Base-by-base conservation (phyloP, 2,113 vertebrate genomes). In the Nerophis ophidion region DNA sequence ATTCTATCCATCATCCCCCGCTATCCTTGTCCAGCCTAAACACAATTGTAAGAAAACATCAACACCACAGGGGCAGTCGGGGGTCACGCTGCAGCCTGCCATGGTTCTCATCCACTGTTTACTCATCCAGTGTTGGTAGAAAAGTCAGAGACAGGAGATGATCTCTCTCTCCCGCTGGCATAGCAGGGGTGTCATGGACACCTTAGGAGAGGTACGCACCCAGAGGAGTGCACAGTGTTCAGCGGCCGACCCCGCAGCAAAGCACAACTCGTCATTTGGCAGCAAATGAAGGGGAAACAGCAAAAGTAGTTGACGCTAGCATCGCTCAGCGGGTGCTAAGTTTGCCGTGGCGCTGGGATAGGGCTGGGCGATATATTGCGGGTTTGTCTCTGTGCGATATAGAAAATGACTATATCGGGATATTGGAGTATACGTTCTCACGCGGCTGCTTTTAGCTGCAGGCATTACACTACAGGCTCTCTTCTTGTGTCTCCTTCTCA, bases 281-380 rank as follows among this genome's bases (percentile, higher is more conserved):
- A 86, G 81, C 71, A 84, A 86, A 87, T 82, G 81, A 86, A 86
- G 83, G 77, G 74, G 74, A 81, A 83, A 69, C 75, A 80, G 75
- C 64, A 6, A 66, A 68, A 79, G 80, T 74, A 44, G 72, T 84
- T 80, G 59, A 65, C 70, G 79, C 75, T 73, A 19, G 66, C 67
- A 15, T 76, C 78, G 69, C 59, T 66, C 57, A n/a, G 53, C 48
- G 72, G 65, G 66, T 65, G 15, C 70, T 54, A 65, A 72, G 66
- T 68, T 70, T 51, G 72, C 65, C 70, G 4, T 17, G 49, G 65
- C 6, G 11, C 9, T 11, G 3, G 75, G 75, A 82, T 82, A 86
- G 82, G 79, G 85, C 80, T 57, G 2, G 26, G 2, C n/a, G n/a
- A n/a, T n/a, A n/a, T n/a, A n/a, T n/a, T n/a, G n/a, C n/a, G n/a